Conservation (phyloP, 2,797 vertebrate species). For the Pipistrellus kuhlii region DNA sequence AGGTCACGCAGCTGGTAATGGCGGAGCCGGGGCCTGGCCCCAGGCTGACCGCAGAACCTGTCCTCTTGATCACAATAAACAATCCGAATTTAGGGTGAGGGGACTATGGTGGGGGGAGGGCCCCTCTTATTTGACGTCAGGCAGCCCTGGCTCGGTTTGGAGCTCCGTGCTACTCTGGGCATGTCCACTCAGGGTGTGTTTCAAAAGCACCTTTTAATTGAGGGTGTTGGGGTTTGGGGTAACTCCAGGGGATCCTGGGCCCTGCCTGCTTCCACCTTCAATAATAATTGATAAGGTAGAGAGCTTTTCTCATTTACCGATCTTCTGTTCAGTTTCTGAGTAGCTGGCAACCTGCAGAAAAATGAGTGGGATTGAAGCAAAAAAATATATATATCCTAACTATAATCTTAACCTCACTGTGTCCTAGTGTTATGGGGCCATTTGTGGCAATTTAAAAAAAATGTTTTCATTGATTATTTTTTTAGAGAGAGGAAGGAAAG, state of each 20-base stretch:
- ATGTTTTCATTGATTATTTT: too few relatives aligned
- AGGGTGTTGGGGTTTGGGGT: background rate
- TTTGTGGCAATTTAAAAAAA: background rate
- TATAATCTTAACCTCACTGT: background rate
- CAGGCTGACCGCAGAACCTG: background rate
- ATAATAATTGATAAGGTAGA: background rate
- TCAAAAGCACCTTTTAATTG: background rate
- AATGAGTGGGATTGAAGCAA: background rate
- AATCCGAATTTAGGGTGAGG: background rate
- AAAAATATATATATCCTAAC: background rate
- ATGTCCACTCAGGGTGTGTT: background rate
- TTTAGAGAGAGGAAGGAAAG: too few relatives aligned
- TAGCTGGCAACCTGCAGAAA: background rate
- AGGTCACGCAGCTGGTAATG: background rate
- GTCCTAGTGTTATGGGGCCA: background rate
- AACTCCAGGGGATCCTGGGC: background rate
- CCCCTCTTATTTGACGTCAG: background rate
- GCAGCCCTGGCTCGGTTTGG: background rate
- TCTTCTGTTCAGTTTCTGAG: slow-evolving; percentile 1
- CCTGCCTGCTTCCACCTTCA: background rate
- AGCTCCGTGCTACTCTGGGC: background rate
- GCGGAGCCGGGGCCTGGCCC: background rate
- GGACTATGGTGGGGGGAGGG: background rate
- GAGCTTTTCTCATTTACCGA: background rate
- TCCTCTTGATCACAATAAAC: background rate